Conservation (phyloP, 2,888 invertebrate species). For the Leucania comma region DNA sequence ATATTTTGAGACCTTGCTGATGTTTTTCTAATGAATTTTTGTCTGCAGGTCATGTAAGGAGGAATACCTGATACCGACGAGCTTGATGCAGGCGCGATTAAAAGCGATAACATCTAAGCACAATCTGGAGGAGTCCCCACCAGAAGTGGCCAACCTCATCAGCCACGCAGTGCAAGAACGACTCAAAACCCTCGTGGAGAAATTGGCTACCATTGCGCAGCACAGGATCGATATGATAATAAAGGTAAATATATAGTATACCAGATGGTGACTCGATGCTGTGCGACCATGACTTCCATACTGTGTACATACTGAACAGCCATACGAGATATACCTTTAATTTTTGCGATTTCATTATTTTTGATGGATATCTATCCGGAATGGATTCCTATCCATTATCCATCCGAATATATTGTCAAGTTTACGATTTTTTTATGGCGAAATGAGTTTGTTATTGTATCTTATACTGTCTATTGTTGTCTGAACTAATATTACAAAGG, state of each 20-base stretch:
- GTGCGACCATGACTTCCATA: neutral
- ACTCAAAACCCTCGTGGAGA: slow-evolving; percentile 97
- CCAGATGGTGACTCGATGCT: neutral
- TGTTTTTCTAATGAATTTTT: neutral
- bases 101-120: slow-evolving; percentile 94
- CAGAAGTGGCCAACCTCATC: slow-evolving; percentile 96
- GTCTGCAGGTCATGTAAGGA: slow-evolving; percentile 95
- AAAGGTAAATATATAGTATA: slow-evolving; percentile 91
- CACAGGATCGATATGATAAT: slow-evolving; percentile 97
- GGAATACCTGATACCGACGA: slow-evolving; percentile 95
- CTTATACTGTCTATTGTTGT: no score
- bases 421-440: neutral
- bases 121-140: slow-evolving; percentile 95
- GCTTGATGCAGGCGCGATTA: slow-evolving; percentile 94
- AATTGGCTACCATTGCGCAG: slow-evolving; percentile 97
- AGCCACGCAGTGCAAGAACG: slow-evolving; percentile 98
- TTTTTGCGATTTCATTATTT: neutral
- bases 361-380: no score
- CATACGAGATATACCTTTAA: neutral
- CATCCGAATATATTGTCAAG: neutral
- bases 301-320: neutral
- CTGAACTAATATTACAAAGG: no score
- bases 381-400: no score
- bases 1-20: neutral
- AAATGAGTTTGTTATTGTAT: no score